Base-by-base conservation (phyloP, 2,113 vertebrate species). In the Seriola rivoliana region DNA sequence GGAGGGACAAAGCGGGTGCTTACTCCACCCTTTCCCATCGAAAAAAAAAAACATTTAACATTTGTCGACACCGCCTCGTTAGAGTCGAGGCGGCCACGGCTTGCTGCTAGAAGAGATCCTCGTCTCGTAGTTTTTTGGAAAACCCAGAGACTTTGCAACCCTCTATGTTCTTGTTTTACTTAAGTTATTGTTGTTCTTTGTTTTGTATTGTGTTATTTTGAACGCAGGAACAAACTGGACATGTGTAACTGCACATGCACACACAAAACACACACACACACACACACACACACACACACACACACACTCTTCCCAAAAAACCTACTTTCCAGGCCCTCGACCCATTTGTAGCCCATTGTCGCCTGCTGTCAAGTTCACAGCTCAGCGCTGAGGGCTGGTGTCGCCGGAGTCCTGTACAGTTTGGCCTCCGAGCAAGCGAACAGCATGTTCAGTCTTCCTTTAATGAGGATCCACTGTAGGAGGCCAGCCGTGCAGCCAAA, bases 91-190 rank as follows among this genome's bases (percentile, higher is more conserved):
- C 54, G 92, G 85, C 80, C 80, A 40, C 84, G 89, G 90, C 91
- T 91, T 85, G 92, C 92, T 93, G 93, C 92, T 94, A 93, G 88
- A 89, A 91, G 82, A 91, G 81, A 91, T 85, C 75, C 65, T 89
- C 50, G 66, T 92, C 86, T 89, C 82, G 29, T 91, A 85, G 87
- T 74, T 90, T 90, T 29, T 82, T 65, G 46, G 80, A 32, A 76
- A 74, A 79, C 59, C 80, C 70, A 75, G 80, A 91, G 83, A 92
- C 88, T 81, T 79, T 82, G 77, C 74, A 46, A 88, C 74, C 71
- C 4, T 54, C 32, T 25, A 0, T 52, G 52, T 71, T 76, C n/a
- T 80, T n/a, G 3, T 89, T 88, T 79, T 57, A 76, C 86, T 91
- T 92, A 93, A 93, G 77, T 92, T 87, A 86, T 91, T 88, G 55